Evolutionary conservation across 2,888 invertebrate species (phyloP).

Genomic region (Stenurella melanura): DNA sequence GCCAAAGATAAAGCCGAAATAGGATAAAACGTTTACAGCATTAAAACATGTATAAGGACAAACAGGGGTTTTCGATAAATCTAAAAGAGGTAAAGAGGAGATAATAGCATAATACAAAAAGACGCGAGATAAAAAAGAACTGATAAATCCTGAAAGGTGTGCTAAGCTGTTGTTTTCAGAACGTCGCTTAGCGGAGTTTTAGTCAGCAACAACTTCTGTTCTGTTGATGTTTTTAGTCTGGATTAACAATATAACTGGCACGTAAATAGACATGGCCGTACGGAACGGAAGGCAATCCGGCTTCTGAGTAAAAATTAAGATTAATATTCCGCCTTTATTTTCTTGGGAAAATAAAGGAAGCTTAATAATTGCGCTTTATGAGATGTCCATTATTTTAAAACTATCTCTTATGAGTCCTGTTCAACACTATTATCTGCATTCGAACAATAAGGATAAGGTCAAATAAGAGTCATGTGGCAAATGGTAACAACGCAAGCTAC

Average conservation of each 20-base stretch:
- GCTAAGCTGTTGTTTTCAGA: constrained; percentile 21
- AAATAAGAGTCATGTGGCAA: no score
- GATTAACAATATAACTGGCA: background rate
- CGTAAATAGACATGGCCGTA: constrained; percentile 1
- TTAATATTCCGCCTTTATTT: background rate
- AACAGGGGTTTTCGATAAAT: constrained; percentile 29
- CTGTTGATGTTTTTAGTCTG: constrained; percentile 6
- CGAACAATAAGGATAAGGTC: no score
- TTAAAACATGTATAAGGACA: constrained; percentile 26
- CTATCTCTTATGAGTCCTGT: no score
- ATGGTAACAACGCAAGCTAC: no score
- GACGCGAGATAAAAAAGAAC: constrained; percentile 29
- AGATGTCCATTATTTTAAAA: no score
- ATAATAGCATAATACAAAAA: constrained; percentile 31
- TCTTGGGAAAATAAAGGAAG: background rate
- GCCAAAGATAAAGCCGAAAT: constrained; percentile 1
- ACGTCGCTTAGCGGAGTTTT: constrained; percentile 1
- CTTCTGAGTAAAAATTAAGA: background rate
- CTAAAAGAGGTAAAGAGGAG: constrained; percentile 28
- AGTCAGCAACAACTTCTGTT: constrained; percentile 1
- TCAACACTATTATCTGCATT: no score
- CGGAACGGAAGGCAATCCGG: background rate
- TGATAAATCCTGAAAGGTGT: constrained; percentile 21
- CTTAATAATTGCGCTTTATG: background rate
- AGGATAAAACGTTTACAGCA: constrained; percentile 13